Percentiles rank a stretch among this genome's conserved stretches.
phyloP scores from a whole-genome alignment of 1,140 invertebrate species.

The Trypoxylus dichotomus region DNA sequence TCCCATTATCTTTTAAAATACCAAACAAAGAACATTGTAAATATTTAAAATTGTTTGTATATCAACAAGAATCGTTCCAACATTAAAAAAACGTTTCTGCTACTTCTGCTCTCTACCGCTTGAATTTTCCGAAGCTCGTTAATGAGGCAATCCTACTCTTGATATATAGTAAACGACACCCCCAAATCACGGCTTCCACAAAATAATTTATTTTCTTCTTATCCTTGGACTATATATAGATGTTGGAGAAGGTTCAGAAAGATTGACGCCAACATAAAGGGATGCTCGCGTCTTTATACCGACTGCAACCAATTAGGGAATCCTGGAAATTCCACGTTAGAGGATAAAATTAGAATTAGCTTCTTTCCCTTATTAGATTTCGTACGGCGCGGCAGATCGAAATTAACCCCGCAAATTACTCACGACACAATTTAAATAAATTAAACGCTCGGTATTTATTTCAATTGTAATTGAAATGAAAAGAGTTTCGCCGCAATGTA shows the following conservation, averaged over 20 bases:
- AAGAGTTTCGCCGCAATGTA: not conserved
- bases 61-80: too few relatives aligned
- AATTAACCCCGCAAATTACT: constrained; percentile 27
- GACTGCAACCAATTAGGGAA: constrained; percentile 29
- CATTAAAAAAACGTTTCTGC: too few relatives aligned
- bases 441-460: constrained; percentile 4
- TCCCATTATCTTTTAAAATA: too few relatives aligned
- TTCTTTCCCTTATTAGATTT: constrained; percentile 21
- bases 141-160: not conserved
- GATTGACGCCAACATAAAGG: not conserved
- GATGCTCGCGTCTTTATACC: constrained; percentile 8
- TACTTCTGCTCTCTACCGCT: too few relatives aligned
- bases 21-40: too few relatives aligned
- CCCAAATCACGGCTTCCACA: not conserved
- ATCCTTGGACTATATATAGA: constrained; percentile 16
- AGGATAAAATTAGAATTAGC: constrained; percentile 27
- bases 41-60: too few relatives aligned
- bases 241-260: constrained; percentile 7
- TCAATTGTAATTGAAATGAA: not conserved
- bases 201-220: constrained; percentile 12
- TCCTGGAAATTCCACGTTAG: constrained; percentile 23
- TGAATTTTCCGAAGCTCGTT: not conserved
- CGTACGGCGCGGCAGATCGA: not conserved
- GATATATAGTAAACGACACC: not conserved
- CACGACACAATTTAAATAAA: not conserved